phyloP scores from a whole-genome alignment of 1,140 invertebrate genomes.

The Gonatopus flavifemur region DNA sequence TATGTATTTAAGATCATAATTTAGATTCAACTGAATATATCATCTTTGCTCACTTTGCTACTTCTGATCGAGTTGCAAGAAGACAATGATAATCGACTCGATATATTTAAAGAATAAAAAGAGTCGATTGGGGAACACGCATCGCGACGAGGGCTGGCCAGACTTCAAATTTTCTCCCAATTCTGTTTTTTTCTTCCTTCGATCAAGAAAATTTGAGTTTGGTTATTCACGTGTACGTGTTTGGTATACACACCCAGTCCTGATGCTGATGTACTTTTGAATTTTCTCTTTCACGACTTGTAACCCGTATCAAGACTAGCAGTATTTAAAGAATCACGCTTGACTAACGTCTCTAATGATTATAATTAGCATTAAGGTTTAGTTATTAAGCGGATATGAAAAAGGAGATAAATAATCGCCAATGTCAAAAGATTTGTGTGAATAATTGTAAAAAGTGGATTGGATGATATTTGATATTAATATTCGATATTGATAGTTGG shows the following conservation, averaged over 20 bases:
- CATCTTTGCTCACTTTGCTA: constrained; percentile 46
- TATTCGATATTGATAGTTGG: too few relatives aligned
- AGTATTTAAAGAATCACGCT: constrained; percentile 57
- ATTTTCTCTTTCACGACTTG: constrained; percentile 33
- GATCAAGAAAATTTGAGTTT: too few relatives aligned
- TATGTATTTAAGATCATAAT: constrained; percentile 35
- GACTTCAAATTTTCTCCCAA: too few relatives aligned
- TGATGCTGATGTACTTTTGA: too few relatives aligned
- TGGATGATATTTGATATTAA: too few relatives aligned
- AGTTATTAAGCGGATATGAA: constrained; percentile 18
- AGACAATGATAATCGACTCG: constrained; percentile 6
- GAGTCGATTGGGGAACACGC: too few relatives aligned
- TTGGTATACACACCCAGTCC: too few relatives aligned
- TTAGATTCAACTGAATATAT: constrained; percentile 37
- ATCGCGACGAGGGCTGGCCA: too few relatives aligned
- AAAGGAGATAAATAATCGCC: background rate
- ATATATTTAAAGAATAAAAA: too few relatives aligned
- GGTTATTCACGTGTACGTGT: too few relatives aligned
- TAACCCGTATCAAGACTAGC: constrained; percentile 59
- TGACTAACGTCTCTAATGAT: constrained; percentile 55
- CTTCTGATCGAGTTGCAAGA: constrained; percentile 58
- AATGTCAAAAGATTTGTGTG: constrained; percentile 8
- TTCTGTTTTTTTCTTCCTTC: too few relatives aligned
- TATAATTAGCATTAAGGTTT: constrained; percentile 34
- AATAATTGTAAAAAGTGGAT: too few relatives aligned